Evolutionary conservation across 2,797 vertebrate species (phyloP).

Genomic region (Heliangelus exortis): DNA sequence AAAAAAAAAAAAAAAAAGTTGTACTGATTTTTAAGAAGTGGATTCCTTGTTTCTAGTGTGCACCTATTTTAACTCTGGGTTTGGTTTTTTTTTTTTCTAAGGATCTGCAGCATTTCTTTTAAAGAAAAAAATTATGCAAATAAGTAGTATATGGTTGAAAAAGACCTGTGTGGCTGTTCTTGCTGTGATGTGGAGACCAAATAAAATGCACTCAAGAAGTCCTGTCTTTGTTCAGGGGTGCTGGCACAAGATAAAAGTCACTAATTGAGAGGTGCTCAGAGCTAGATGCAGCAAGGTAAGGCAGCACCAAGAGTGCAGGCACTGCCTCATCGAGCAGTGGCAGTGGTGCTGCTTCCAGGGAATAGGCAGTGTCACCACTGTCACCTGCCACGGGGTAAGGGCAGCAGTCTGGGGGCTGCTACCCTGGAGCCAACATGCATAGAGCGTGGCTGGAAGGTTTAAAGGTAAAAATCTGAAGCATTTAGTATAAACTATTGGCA

Average conservation of each 20-base stretch:
- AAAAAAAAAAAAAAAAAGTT: not conserved
- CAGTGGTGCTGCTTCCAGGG: fast-evolving
- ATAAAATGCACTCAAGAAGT: slow-evolving; percentile 2
- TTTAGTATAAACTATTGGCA: fast-evolving
- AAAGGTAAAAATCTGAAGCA: not conserved
- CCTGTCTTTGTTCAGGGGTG: not conserved
- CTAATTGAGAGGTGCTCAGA: fast-evolving
- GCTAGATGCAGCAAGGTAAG: no score
- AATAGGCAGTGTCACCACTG: no score
- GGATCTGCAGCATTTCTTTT: not conserved
- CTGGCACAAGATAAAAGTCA: not conserved
- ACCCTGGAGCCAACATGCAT: fast-evolving
- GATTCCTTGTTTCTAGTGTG: not conserved
- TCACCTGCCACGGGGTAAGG: not conserved
- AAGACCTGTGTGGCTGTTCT: not conserved
- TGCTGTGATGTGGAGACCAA: slow-evolving; percentile 16
- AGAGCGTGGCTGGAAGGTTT: fast-evolving
- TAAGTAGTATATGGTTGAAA: not conserved
- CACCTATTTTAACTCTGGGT: not conserved
- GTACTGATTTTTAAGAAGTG: not conserved
- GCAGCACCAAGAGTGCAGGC: fast-evolving
- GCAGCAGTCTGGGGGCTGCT: not conserved
- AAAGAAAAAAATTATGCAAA: not conserved
- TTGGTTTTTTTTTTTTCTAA: not conserved
- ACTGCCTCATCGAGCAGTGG: fast-evolving